Evolutionary conservation across 2,888 invertebrate species (phyloP).

Genomic region (Geotrupes spiniger): DNA sequence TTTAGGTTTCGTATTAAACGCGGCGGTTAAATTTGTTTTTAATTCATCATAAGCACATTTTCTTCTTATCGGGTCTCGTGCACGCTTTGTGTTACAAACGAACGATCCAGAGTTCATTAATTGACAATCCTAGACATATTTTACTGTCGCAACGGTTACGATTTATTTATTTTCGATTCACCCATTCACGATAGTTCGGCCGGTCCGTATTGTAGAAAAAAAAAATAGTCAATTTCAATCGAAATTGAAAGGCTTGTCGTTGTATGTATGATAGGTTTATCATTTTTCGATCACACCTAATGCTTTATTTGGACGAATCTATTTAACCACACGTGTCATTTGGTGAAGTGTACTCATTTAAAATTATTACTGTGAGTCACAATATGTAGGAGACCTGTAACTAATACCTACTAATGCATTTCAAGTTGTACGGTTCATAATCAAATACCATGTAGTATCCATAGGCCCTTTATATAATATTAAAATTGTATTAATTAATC

Average conservation of each 20-base stretch:
- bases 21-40: too few species aligned
- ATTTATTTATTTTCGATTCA: neutral
- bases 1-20: too few species aligned
- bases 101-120: constrained; percentile 1
- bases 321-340: constrained; percentile 24
- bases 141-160: too few species aligned
- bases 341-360: constrained; percentile 8
- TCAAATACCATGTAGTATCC: too few species aligned
- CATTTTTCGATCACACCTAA: constrained; percentile 25
- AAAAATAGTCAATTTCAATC: neutral
- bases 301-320: constrained; percentile 23
- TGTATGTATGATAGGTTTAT: constrained; percentile 26
- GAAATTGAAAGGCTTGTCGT: constrained; percentile 19
- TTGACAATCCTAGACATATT: neutral
- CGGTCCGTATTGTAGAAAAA: neutral
- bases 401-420: neutral
- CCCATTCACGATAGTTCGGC: neutral
- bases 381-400: constrained; percentile 1
- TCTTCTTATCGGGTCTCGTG: too few species aligned
- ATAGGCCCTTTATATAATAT: too few species aligned
- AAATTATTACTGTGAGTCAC: constrained; percentile 3
- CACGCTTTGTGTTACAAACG: too few species aligned
- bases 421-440: too few species aligned
- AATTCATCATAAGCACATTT: too few species aligned
- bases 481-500: too few species aligned